Percentiles rank a stretch among this genome's conserved stretches.
These are phyloP conservation scores for Pseudorasbora parva DNA, from an alignment of 2,113 vertebrate genomes.

Conservation along the genomic window DNA sequence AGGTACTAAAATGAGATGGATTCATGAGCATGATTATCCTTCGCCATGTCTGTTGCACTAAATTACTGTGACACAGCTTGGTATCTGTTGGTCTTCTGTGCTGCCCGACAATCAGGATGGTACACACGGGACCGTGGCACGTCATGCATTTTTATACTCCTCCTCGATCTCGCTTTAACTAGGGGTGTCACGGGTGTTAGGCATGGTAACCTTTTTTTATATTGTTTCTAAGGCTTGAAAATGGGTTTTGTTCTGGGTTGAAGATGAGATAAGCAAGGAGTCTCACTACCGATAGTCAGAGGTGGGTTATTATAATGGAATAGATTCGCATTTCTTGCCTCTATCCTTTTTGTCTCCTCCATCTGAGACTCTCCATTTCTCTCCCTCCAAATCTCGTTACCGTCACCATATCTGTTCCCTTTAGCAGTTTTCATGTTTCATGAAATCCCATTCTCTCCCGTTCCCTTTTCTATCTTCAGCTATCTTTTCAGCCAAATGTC, in stretches of 20 bases:
- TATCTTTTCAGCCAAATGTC: conserved; percentile 46
- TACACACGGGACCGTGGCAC: conserved; percentile 50
- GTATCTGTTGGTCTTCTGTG: conserved; percentile 4
- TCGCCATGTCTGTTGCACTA: neutral
- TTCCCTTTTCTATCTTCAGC: conserved; percentile 19
- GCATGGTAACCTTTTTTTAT: conserved; percentile 75
- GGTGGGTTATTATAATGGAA: conserved; percentile 71
- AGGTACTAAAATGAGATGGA: conserved; percentile 14
- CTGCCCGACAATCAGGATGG: conserved; percentile 39
- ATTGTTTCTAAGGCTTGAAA: conserved; percentile 74
- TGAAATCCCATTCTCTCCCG: conserved; percentile 50
- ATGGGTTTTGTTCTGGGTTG: conserved; percentile 76
- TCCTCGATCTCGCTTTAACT: conserved; percentile 71
- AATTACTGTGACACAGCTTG: conserved; percentile 30
- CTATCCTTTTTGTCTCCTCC: conserved; percentile 63
- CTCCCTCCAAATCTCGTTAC: conserved; percentile 64
- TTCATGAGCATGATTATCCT: conserved; percentile 10
- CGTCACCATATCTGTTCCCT: conserved; percentile 59
- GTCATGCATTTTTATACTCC: conserved; percentile 74
- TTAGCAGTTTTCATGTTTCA: conserved; percentile 64
- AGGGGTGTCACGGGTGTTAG: conserved; percentile 70
- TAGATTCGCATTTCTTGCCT: conserved; percentile 64
- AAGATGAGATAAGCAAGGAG: conserved; percentile 75
- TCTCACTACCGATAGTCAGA: conserved; percentile 68
- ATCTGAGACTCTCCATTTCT: conserved; percentile 49